Evolutionary conservation across 2,888 invertebrate species (phyloP).

Genomic region (Cenopis cana): DNA sequence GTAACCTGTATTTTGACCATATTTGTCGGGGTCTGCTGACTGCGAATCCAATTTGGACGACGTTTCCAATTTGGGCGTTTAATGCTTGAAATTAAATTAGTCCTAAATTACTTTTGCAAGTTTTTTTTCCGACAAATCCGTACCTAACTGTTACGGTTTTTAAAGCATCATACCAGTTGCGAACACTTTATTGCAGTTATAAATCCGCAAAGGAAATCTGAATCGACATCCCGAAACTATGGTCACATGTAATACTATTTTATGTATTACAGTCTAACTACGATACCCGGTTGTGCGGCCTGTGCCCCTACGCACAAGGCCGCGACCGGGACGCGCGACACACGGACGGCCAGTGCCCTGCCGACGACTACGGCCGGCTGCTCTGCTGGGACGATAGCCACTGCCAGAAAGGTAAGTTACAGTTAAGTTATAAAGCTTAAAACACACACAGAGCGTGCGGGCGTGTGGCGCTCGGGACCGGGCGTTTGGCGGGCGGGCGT

Average conservation of each 20-base stretch:
- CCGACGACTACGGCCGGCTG: slow-evolving; percentile 74
- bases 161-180: no score
- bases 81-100: not conserved
- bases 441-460: no score
- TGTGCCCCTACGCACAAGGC: slow-evolving; percentile 72
- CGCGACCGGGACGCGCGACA: slow-evolving; percentile 57
- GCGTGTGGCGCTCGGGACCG: no score
- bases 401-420: slow-evolving; percentile 88
- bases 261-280: slow-evolving; percentile 83
- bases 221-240: not conserved
- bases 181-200: no score
- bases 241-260: slow-evolving; percentile 1
- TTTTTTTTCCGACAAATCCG: no score
- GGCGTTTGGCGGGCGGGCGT: no score
- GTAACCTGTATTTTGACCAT: slow-evolving; percentile 13
- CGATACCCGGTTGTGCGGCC: slow-evolving; percentile 74
- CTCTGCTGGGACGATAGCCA: slow-evolving; percentile 93
- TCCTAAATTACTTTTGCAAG: no score
- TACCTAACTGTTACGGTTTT: no score
- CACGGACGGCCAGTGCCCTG: slow-evolving; percentile 67
- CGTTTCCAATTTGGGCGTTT: not conserved
- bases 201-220: not conserved
- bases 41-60: not conserved
- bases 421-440: no score
- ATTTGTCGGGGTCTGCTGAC: slow-evolving; percentile 3